Evolutionary conservation across 2,797 vertebrate species (phyloP).

Genomic region (Loriculus beryllinus): DNA sequence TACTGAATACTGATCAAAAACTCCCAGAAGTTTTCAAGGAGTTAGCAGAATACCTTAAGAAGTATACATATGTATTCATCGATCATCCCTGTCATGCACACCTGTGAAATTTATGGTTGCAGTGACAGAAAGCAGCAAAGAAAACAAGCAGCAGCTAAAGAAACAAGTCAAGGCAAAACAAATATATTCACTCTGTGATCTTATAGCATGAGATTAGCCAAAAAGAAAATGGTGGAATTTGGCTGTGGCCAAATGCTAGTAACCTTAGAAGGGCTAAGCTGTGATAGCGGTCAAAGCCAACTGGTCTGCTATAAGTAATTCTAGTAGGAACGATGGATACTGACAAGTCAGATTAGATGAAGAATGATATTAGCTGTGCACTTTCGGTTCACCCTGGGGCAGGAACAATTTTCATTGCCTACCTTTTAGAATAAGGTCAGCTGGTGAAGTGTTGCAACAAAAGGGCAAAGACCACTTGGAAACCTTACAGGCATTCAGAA

Average conservation of each 20-base stretch:
- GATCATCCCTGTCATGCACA: neutral
- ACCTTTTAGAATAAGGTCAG: constrained; percentile 5
- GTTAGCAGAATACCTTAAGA: neutral
- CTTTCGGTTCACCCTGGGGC: neutral
- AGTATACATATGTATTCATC: neutral
- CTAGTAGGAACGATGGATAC: neutral
- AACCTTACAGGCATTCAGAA: neutral
- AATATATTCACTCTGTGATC: neutral
- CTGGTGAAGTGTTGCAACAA: neutral
- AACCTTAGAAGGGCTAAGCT: neutral
- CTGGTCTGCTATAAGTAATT: neutral
- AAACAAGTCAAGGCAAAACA: neutral
- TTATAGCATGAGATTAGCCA: neutral
- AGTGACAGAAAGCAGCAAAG: neutral
- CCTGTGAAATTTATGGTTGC: neutral
- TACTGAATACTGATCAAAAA: neutral
- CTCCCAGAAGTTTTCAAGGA: neutral
- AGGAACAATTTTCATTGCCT: neutral
- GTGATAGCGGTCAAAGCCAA: neutral
- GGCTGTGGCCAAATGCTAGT: neutral
- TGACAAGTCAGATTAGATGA: neutral
- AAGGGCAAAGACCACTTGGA: neutral
- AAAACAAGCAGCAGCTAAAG: neutral
- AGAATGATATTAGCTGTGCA: neutral
- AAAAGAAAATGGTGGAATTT: neutral